Conservation (phyloP, 2,113 vertebrate genomes). For the Rana temporaria region DNA sequence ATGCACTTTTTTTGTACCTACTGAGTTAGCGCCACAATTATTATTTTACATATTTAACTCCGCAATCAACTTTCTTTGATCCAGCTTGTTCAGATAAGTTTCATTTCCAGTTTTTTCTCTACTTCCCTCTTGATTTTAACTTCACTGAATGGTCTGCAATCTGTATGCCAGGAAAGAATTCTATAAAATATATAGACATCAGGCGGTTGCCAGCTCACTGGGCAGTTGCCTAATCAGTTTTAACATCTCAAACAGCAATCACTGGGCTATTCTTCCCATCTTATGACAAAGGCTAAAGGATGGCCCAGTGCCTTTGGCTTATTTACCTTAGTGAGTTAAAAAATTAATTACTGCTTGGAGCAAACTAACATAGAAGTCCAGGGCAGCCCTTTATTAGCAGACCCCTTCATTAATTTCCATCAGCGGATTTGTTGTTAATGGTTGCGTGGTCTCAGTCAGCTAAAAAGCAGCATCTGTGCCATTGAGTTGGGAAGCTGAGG, state of each 20-base stretch:
- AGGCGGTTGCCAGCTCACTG: not conserved
- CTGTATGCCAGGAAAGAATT: not conserved
- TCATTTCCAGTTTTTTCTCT: not conserved
- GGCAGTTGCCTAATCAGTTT: conserved; percentile 43
- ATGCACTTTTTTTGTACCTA: no score
- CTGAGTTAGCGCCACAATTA: no score
- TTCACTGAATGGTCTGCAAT: not conserved
- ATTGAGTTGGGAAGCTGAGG: conserved; percentile 75
- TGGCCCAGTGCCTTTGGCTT: conserved; percentile 70
- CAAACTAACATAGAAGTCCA: conserved; percentile 78
- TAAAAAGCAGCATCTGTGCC: conserved; percentile 85
- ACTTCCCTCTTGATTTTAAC: not conserved
- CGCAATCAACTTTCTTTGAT: not conserved
- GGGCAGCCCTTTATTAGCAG: conserved; percentile 80
- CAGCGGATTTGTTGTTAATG: conserved; percentile 82
- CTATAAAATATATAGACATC: conserved; percentile 19
- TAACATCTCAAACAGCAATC: conserved; percentile 31
- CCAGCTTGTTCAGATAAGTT: not conserved
- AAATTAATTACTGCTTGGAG: conserved; percentile 84
- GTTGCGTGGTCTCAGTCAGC: conserved; percentile 71
- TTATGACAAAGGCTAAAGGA: conserved; percentile 70
- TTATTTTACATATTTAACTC: no score
- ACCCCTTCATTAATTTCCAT: conserved; percentile 84
- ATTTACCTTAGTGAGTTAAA: conserved; percentile 80
- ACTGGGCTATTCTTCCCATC: conserved; percentile 61